These are phyloP conservation scores for Myopa tessellatipennis DNA, from an alignment of 2,888 invertebrate species.

Conservation along the genomic window DNA sequence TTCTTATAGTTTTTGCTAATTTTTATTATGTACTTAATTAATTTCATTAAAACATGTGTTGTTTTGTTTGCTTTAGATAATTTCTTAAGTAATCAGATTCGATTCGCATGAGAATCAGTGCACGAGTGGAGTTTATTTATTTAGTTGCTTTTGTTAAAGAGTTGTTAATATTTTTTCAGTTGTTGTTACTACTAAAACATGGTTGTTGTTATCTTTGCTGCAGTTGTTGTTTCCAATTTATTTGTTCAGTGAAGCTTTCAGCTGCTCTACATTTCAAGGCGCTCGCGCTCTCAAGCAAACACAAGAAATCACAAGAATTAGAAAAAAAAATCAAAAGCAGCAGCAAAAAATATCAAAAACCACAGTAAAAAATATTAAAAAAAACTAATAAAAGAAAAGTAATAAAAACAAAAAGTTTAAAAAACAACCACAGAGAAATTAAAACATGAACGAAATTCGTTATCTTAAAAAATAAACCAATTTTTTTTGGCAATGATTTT, in stretches of 20 bases:
- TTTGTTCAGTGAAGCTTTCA: slow-evolving; percentile 34
- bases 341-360: background rate
- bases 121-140: no score
- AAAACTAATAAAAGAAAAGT: background rate
- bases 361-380: background rate
- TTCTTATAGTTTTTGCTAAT: background rate
- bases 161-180: slow-evolving; percentile 12
- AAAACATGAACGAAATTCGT: background rate
- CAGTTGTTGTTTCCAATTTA: slow-evolving; percentile 10
- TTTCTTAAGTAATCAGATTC: no score
- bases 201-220: slow-evolving; percentile 17
- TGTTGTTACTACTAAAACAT: background rate
- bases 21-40: background rate
- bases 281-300: slow-evolving; percentile 8
- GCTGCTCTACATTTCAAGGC: slow-evolving; percentile 22
- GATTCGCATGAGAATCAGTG: no score
- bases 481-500: slow-evolving; percentile 37
- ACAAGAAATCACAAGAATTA: background rate
- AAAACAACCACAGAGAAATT: background rate
- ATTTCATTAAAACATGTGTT: background rate
- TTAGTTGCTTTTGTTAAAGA: background rate
- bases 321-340: background rate
- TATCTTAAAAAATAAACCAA: slow-evolving; percentile 20
- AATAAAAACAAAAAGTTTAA: background rate
- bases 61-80: no score